These are phyloP conservation scores for Orius insidiosus DNA, from an alignment of 1,140 invertebrate genomes.

Conservation along the genomic window DNA sequence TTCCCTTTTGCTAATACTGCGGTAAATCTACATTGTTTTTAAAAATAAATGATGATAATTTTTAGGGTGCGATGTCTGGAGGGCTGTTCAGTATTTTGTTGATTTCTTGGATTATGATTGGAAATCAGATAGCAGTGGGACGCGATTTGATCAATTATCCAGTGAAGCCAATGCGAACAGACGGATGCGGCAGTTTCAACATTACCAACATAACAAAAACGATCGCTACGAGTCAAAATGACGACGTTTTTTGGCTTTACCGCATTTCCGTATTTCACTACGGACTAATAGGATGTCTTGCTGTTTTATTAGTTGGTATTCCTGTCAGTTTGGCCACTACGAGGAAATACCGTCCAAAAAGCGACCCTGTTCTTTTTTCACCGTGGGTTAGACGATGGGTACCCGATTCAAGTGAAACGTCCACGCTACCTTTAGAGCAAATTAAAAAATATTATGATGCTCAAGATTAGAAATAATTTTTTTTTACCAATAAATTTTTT, in stretches of 20 bases:
- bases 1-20: constrained; percentile 23
- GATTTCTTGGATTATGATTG: constrained; percentile 69
- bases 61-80: constrained; percentile 57
- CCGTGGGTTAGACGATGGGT: too few species aligned
- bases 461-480: too few species aligned
- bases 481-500: too few species aligned
- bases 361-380: too few species aligned
- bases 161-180: constrained; percentile 13
- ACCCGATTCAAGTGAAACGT: too few species aligned
- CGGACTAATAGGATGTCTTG: neutral
- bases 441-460: too few species aligned
- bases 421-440: too few species aligned
- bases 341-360: too few species aligned
- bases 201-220: neutral
- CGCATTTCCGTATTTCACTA: neutral
- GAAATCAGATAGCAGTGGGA: constrained; percentile 55
- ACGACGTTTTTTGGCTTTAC: neutral
- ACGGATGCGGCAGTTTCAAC: constrained; percentile 13
- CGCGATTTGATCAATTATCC: constrained; percentile 35
- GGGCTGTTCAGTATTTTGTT: constrained; percentile 46
- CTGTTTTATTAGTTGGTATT: neutral
- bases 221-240: neutral
- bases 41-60: neutral
- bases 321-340: too few species aligned
- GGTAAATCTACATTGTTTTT: constrained; percentile 26